Percentiles rank a stretch among this genome's conserved stretches.
These are phyloP conservation scores for Catocala sponsa DNA, from an alignment of 2,888 invertebrate genomes.

Conservation along the genomic window DNA sequence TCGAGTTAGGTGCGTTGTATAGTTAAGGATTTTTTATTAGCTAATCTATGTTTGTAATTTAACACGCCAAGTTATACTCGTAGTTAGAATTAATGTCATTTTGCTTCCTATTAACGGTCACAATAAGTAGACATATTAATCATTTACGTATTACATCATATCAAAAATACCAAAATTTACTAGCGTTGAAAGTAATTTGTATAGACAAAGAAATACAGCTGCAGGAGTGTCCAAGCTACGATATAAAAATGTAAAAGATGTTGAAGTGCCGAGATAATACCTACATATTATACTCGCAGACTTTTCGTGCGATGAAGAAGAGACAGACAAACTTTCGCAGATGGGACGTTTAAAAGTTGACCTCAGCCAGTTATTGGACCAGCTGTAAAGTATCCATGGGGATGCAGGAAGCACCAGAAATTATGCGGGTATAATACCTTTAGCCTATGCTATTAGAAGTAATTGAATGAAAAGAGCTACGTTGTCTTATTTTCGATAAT, in stretches of 20 bases:
- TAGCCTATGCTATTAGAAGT: not conserved
- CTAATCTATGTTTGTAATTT: too few species aligned
- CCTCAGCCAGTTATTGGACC: not conserved
- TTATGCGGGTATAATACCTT: not conserved
- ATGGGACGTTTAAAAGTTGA: not conserved
- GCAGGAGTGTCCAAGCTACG: not conserved
- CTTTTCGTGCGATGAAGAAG: not conserved
- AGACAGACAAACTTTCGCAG: not conserved
- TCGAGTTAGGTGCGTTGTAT: too few species aligned
- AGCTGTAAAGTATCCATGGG: not conserved
- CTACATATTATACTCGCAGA: slow-evolving; percentile 5
- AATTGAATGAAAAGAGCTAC: not conserved
- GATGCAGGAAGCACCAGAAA: not conserved
- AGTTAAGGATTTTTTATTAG: too few species aligned
- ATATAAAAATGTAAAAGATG: not conserved
- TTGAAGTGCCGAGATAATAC: slow-evolving; percentile 2
- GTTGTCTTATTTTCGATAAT: not conserved
- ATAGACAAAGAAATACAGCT: not conserved
- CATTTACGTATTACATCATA: too few species aligned
- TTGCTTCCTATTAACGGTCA: too few species aligned
- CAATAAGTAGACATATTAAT: too few species aligned
- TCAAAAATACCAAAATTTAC: slow-evolving; percentile 1
- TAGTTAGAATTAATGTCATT: too few species aligned
- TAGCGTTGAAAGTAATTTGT: not conserved
- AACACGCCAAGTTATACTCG: too few species aligned